Conservation (phyloP, 2,888 invertebrate genomes). For the Meliscaeva auricollis region DNA sequence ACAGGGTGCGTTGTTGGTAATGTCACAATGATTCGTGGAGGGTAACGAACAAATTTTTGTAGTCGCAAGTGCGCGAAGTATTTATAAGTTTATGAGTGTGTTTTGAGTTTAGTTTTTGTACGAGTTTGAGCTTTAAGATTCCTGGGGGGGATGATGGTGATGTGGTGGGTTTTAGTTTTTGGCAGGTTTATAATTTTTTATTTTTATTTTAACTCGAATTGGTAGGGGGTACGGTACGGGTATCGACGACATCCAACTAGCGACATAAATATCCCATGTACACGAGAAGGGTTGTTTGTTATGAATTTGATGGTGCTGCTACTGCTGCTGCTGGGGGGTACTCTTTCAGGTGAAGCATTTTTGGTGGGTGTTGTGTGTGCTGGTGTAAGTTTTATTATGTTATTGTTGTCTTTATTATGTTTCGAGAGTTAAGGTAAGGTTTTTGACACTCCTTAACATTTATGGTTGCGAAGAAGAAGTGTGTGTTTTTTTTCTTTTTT, state of each 20-base stretch:
- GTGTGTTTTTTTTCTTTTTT: constrained; percentile 1
- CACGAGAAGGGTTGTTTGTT: constrained; percentile 36
- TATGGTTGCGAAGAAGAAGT: constrained; percentile 22
- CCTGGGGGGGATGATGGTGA: background rate
- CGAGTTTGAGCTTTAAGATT: background rate
- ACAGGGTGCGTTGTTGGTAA: constrained; percentile 15
- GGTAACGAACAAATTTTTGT: constrained; percentile 64
- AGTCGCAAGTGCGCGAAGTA: constrained; percentile 50
- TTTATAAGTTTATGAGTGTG: constrained; percentile 51
- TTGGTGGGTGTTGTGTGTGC: background rate
- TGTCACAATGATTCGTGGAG: background rate
- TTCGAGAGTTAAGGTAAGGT: constrained; percentile 26
- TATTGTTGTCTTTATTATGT: constrained; percentile 53
- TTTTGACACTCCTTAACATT: constrained; percentile 40
- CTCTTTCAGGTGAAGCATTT: constrained; percentile 7
- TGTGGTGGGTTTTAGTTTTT: constrained; percentile 40
- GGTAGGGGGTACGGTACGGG: background rate
- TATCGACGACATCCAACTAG: background rate
- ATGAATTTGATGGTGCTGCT: constrained; percentile 20
- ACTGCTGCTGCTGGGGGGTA: background rate
- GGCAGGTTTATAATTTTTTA: constrained; percentile 15
- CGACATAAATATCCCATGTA: background rate
- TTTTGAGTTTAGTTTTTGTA: constrained; percentile 34
- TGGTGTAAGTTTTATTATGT: constrained; percentile 42
- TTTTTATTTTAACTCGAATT: background rate